Conservation (phyloP, 2,113 vertebrate genomes). For the Cacatua alba region DNA sequence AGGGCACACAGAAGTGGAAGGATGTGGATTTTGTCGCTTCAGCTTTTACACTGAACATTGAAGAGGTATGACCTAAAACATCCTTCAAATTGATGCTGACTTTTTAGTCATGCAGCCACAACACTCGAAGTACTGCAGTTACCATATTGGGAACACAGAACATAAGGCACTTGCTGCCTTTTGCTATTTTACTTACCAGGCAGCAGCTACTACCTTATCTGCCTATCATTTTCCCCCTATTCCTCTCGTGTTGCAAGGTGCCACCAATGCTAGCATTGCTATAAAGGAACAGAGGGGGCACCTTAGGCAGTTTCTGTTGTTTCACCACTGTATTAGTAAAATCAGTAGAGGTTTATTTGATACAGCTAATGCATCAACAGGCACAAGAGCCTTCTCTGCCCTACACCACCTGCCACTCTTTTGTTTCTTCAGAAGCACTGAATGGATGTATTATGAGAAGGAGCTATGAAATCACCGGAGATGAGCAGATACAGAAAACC, state of each 20-base stretch:
- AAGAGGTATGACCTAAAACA: not conserved
- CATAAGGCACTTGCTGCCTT: not conserved
- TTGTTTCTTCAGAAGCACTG: not conserved
- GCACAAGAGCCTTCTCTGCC: not conserved
- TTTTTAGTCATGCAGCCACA: not conserved
- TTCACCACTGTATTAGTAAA: not conserved
- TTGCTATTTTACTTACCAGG: not conserved
- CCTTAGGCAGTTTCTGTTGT: not conserved
- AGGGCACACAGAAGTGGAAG: not conserved
- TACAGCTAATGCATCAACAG: not conserved
- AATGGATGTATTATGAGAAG: not conserved
- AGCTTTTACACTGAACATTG: not conserved
- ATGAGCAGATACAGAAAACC: not conserved
- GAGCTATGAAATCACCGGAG: not conserved
- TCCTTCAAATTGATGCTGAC: not conserved
- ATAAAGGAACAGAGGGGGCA: not conserved
- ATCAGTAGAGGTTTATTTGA: not conserved
- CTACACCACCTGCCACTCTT: not conserved
- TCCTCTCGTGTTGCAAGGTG: not conserved
- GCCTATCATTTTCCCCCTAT: not conserved
- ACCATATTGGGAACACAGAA: not conserved
- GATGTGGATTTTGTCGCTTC: not conserved
- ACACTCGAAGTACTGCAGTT: not conserved
- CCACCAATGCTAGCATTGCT: not conserved
- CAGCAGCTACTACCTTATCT: not conserved